A percentile compares a stretch with the other conserved stretches of the same genome.
Conservation (phyloP, 1,140 invertebrate genomes). For the Sycobia sp. region DNA sequence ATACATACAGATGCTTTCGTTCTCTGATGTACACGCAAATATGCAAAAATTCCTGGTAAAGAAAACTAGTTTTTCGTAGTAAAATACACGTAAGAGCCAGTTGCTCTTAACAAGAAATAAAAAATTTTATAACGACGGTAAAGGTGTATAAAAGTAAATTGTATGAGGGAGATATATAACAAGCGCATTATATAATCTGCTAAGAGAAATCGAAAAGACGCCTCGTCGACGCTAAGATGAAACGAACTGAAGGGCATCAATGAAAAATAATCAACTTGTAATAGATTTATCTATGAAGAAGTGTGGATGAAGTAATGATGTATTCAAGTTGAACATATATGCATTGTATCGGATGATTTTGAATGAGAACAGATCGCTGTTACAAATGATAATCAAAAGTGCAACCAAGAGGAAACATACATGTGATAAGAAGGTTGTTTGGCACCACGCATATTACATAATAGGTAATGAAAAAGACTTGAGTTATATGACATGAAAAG, state of each 20-base stretch:
- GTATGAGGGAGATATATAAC: neutral
- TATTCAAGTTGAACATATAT: too few species aligned
- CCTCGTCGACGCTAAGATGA: slow-evolving; percentile 27
- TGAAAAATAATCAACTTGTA: too few species aligned
- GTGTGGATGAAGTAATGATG: too few species aligned
- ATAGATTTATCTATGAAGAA: too few species aligned
- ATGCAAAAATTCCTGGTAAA: neutral
- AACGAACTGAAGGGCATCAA: slow-evolving; percentile 16
- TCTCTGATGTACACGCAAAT: neutral
- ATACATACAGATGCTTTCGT: neutral
- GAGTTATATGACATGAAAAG: slow-evolving; percentile 9
- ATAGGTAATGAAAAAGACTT: slow-evolving; percentile 13
- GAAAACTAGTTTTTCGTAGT: too few species aligned
- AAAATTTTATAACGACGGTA: too few species aligned
- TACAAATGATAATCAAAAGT: slow-evolving; percentile 37
- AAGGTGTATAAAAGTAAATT: too few species aligned
- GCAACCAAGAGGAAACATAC: slow-evolving; percentile 32
- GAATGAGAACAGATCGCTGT: neutral
- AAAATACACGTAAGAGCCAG: too few species aligned
- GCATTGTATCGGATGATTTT: too few species aligned
- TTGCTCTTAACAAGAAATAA: too few species aligned
- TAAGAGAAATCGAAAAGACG: slow-evolving; percentile 19
- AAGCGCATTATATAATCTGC: neutral
- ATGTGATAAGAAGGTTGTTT: slow-evolving; percentile 28
- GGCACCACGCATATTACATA: slow-evolving; percentile 4